A percentile compares a stretch with the other conserved stretches of the same genome.
Evolutionary conservation across 2,113 vertebrate genomes (phyloP).

Genomic region (Solea solea): DNA sequence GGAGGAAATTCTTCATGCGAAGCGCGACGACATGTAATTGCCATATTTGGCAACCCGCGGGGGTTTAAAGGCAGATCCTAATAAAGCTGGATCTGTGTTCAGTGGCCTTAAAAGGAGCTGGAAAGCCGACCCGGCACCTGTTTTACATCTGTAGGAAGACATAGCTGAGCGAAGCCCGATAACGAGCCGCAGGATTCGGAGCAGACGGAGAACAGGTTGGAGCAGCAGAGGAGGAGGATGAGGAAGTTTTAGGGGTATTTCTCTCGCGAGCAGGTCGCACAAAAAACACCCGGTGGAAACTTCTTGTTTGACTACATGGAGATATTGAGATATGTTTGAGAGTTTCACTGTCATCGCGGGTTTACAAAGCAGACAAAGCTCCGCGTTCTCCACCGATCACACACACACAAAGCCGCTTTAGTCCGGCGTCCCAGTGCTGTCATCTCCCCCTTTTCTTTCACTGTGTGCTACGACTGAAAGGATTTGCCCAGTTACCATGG

Average conservation of each 20-base stretch:
- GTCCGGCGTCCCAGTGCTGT: constrained; percentile 34
- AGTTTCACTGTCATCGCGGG: not conserved
- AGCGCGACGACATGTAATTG: constrained; percentile 62
- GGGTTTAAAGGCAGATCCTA: constrained; percentile 77
- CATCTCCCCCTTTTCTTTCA: constrained; percentile 35
- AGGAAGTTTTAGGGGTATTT: constrained; percentile 45
- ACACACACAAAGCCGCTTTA: constrained; percentile 56
- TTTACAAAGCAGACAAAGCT: constrained; percentile 19
- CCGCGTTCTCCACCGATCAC: constrained; percentile 18
- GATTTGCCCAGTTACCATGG: constrained; percentile 55
- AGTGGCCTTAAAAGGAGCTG: constrained; percentile 83
- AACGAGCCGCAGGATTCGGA: constrained; percentile 37
- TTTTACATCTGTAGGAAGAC: constrained; percentile 73
- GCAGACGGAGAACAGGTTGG: constrained; percentile 9
- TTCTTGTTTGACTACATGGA: not conserved
- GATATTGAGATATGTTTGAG: not conserved
- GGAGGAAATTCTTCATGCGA: constrained; percentile 60
- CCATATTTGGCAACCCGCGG: constrained; percentile 82
- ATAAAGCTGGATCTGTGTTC: constrained; percentile 77
- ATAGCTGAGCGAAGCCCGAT: constrained; percentile 60
- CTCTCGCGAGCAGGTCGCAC: not conserved
- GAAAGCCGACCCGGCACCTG: constrained; percentile 76
- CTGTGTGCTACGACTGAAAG: constrained; percentile 30
- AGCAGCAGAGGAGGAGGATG: constrained; percentile 19
- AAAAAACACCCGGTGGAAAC: not conserved